Evolutionary conservation across 2,113 vertebrate genomes (phyloP).

Genomic region (Axis porcinus): DNA sequence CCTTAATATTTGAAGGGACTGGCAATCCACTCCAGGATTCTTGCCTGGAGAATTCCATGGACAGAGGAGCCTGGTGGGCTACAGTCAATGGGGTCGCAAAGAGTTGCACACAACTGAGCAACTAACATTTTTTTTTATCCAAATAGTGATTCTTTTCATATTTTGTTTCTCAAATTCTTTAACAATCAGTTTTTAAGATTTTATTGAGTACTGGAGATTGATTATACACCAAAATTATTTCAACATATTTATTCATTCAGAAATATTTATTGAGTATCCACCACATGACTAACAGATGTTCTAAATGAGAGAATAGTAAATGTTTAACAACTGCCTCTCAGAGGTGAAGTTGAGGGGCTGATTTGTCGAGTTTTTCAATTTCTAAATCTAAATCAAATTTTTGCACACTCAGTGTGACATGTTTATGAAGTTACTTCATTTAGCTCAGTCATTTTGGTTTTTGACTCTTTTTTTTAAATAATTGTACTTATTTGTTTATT

Average conservation of each 20-base stretch:
- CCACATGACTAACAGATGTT: background rate
- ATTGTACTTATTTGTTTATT: background rate
- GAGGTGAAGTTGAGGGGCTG: background rate
- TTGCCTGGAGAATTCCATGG: background rate
- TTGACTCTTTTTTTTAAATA: background rate
- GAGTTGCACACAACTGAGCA: background rate
- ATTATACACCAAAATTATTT: background rate
- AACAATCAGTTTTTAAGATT: background rate
- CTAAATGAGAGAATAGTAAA: background rate
- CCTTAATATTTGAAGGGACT: background rate
- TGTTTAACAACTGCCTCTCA: background rate
- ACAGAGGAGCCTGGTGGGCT: background rate
- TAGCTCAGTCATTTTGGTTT: background rate
- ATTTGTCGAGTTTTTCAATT: background rate
- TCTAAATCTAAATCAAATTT: background rate
- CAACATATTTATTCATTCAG: background rate
- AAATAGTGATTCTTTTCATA: background rate
- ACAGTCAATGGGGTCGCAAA: background rate
- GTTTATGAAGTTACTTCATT: background rate
- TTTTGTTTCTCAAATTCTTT: background rate
- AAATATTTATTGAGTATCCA: background rate
- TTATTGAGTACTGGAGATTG: background rate
- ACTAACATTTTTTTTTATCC: background rate
- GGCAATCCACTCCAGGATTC: background rate
- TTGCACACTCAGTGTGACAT: accelerated